A percentile compares a stretch with the other conserved stretches of the same genome.
Evolutionary conservation across 2,888 invertebrate genomes (phyloP).

Genomic region (Eristalinus aeneus): DNA sequence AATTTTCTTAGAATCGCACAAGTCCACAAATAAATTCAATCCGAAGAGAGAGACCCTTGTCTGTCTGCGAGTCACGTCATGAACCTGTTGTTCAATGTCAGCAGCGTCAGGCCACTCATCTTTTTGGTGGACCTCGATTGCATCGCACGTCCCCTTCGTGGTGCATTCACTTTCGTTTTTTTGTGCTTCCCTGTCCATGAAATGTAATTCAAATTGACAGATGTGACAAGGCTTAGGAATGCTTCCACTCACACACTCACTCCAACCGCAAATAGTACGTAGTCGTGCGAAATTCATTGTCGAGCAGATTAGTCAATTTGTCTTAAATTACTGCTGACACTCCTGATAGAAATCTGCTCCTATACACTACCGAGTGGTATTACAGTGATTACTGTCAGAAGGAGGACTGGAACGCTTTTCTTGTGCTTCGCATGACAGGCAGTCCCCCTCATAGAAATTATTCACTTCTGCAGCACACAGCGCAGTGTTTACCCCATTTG

Average conservation of each 20-base stretch:
- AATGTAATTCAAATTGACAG: background rate
- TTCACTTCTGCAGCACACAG: background rate
- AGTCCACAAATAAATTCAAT: background rate
- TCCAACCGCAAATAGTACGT: background rate
- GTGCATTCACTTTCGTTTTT: background rate
- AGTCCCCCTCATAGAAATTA: background rate
- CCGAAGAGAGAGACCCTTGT: background rate
- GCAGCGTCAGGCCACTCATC: background rate
- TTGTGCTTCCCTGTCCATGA: background rate
- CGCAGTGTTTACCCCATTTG: background rate
- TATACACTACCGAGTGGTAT: background rate
- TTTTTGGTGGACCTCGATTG: background rate
- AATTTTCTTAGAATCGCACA: too few species aligned
- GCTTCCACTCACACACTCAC: background rate
- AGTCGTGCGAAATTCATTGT: conserved; percentile 6
- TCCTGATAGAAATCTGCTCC: background rate
- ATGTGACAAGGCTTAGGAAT: background rate
- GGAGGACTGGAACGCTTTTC: background rate
- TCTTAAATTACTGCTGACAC: background rate
- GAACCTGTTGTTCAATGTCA: background rate
- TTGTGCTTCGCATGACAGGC: background rate
- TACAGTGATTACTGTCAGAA: background rate
- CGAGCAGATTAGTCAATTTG: background rate
- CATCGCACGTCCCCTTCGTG: background rate
- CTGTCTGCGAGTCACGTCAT: background rate